Base-by-base conservation (phyloP, 2,888 invertebrate genomes). In the Aphrophora alni region DNA sequence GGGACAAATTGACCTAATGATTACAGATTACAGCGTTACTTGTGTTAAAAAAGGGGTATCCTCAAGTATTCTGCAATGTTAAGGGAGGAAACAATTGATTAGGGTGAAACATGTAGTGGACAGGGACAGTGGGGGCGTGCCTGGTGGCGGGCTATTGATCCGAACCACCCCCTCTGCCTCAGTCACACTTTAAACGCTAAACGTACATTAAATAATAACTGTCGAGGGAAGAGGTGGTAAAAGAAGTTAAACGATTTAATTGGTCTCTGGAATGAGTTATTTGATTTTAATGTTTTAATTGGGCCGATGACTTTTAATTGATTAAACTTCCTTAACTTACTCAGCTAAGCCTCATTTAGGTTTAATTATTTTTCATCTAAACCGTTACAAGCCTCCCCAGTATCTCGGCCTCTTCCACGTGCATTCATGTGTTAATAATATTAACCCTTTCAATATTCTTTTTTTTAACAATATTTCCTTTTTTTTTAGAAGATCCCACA, bases 41-140 rank as follows among this genome's bases (percentile, higher is more conserved):
- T 59, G 59, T 59, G 59, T 59, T 21, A 59, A 59, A 44, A 59
- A 59, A n/a, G 59, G 5, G 21, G 59, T 59, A 14, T 44, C 10
- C 59, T 59, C 21, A 59, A 59, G n/a, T 59, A 21, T 59, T 59
- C 59, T 21, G 59, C 59, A 59, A 59, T 21, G 59, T 21, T 59
- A 21, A 59, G n/a, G 59, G 59, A 59, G 59, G 21, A 59, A 59
- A 59, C 59, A 59, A 59, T 59, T 59, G 59, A 59, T 59, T 59
- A 59, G 59, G 59, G 59, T 59, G 59, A 59, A 59, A 59, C 59
- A 59, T 59, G 21, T 59, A 59, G 59, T 59, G 59, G 59, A 59
- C 59, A 21, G 59, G 59, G 59, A 59, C 59, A 59, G 21, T n/a
- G n/a, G 59, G 59, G 59, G 59, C 59, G 59, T 59, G 59, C 21